Conservation (phyloP, 2,888 invertebrate species). For the Archips crataeganus region DNA sequence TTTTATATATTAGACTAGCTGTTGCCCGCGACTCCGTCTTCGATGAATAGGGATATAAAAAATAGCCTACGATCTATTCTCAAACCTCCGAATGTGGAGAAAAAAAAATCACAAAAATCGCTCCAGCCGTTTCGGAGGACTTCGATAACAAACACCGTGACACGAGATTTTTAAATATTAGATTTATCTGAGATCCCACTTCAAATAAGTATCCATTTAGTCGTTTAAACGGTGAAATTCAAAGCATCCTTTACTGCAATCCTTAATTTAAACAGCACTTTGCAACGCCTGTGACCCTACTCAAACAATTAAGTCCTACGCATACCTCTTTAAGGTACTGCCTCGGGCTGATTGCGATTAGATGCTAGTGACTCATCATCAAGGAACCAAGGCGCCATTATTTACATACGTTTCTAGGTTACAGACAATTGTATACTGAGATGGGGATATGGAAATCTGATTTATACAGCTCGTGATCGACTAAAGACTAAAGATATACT, state of each 20-base stretch:
- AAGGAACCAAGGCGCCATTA: not conserved
- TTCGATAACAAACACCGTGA: too few relatives aligned
- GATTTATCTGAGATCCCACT: too few relatives aligned
- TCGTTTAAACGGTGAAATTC: not conserved
- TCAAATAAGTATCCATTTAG: too few relatives aligned
- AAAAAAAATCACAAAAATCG: too few relatives aligned
- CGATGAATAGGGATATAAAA: too few relatives aligned
- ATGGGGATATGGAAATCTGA: not conserved
- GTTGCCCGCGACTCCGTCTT: too few relatives aligned
- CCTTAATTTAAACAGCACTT: not conserved
- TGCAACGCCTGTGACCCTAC: constrained; percentile 26
- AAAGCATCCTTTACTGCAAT: not conserved
- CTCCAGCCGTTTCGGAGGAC: too few relatives aligned
- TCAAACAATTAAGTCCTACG: constrained; percentile 33
- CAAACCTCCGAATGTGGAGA: too few relatives aligned
- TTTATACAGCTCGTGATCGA: not conserved
- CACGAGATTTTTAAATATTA: too few relatives aligned
- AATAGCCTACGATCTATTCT: too few relatives aligned
- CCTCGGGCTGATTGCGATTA: constrained; percentile 22
- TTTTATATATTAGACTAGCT: too few relatives aligned
- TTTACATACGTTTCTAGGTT: constrained; percentile 9
- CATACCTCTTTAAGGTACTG: constrained; percentile 27
- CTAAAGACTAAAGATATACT: not conserved
- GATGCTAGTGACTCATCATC: constrained; percentile 25
- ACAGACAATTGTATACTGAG: not conserved